These are phyloP conservation scores for Andricus curvator DNA, from an alignment of 2,888 invertebrate species.

Conservation along the genomic window DNA sequence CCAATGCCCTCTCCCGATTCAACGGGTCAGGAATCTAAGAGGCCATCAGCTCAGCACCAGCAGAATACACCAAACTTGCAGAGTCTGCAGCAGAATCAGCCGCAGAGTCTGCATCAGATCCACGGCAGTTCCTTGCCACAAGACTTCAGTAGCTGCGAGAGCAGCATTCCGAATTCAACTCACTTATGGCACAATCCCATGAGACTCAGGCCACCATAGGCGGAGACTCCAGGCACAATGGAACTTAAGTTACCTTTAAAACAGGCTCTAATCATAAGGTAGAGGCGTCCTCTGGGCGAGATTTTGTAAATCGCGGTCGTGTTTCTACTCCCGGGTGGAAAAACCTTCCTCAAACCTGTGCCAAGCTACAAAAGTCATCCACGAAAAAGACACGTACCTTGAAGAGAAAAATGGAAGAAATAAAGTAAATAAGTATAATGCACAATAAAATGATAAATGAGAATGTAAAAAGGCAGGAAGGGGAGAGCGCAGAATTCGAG, in stretches of 20 bases:
- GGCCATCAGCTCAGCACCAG: slow-evolving; percentile 63
- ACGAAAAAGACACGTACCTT: slow-evolving; percentile 36
- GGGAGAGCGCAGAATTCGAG: slow-evolving; percentile 31
- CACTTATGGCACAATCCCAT: slow-evolving; percentile 77
- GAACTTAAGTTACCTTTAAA: slow-evolving; percentile 76
- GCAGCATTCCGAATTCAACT: slow-evolving; percentile 64
- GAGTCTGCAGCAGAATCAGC: slow-evolving; percentile 44
- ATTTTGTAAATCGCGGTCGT: slow-evolving; percentile 30
- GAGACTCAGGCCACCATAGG: slow-evolving; percentile 76
- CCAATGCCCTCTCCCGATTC: slow-evolving; percentile 86
- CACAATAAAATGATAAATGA: slow-evolving; percentile 4
- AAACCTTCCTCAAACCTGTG: slow-evolving; percentile 28
- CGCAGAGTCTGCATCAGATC: slow-evolving; percentile 48
- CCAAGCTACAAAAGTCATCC: slow-evolving; percentile 31
- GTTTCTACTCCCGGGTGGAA: slow-evolving; percentile 9
- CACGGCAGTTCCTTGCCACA: slow-evolving; percentile 27
- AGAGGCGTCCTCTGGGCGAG: slow-evolving; percentile 31
- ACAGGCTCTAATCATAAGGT: slow-evolving; percentile 70
- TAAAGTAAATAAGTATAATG: not conserved
- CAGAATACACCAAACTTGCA: slow-evolving; percentile 55
- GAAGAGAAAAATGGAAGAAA: slow-evolving; percentile 31
- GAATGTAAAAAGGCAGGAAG: not conserved
- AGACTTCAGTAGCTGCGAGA: slow-evolving; percentile 21
- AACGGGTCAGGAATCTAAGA: slow-evolving; percentile 86
- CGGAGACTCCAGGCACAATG: slow-evolving; percentile 66